A percentile compares a stretch with the other conserved stretches of the same genome.
Evolutionary conservation across 2,888 invertebrate genomes (phyloP).

Genomic region (Maniola hyperantus): DNA sequence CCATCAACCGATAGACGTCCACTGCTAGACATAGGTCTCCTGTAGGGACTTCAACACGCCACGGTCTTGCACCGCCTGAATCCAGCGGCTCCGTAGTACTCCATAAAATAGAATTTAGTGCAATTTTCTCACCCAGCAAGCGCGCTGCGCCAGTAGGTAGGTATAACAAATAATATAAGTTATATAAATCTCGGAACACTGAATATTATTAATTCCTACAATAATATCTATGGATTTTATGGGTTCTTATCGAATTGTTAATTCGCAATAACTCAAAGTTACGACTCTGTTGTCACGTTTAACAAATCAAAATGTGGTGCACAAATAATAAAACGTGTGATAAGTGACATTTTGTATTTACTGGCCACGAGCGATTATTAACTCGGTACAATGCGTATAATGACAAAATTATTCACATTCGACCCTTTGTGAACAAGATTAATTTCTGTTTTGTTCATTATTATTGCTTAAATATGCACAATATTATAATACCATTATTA

Average conservation of each 20-base stretch:
- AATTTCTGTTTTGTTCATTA: not conserved
- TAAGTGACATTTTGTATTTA: conserved; percentile 21
- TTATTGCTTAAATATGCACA: conserved; percentile 2
- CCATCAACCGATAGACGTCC: too few species aligned
- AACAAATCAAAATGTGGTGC: conserved; percentile 24
- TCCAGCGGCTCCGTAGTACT: too few species aligned
- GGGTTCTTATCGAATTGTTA: conserved; percentile 18
- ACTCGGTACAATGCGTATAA: conserved; percentile 9
- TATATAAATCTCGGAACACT: conserved; percentile 12
- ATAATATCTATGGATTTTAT: conserved; percentile 9
- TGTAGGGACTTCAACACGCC: too few species aligned
- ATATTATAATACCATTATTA: not conserved
- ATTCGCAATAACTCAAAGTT: conserved; percentile 20
- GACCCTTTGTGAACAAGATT: conserved; percentile 11
- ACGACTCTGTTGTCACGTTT: conserved; percentile 34
- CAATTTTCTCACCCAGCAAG: not conserved
- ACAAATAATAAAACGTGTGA: conserved; percentile 28
- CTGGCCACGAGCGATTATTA: conserved; percentile 12
- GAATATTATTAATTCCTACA: conserved; percentile 13
- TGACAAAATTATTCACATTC: conserved; percentile 19
- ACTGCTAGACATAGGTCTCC: too few species aligned
- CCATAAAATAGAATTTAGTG: not conserved
- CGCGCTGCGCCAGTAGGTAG: not conserved
- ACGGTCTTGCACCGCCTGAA: too few species aligned
- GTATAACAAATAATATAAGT: not conserved